Evolutionary conservation across 2,113 vertebrate genomes (phyloP), one percentile per base, ranked within the genome.

Genomic region (Pituophis catenifer): DNA sequence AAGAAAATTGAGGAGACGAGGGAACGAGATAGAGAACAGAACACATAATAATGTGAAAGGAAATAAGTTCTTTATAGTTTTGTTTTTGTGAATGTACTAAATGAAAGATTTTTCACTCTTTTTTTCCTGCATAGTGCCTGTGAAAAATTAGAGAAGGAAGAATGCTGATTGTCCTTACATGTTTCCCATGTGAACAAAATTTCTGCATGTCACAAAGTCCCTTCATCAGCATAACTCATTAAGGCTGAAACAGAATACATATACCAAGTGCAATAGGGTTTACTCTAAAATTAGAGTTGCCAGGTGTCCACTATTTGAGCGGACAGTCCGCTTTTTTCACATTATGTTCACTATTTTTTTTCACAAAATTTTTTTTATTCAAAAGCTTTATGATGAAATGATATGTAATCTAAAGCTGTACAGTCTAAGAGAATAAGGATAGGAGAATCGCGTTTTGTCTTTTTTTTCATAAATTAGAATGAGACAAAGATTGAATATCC

Each of bases 41-140:
- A 95, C 96, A 96, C 93, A 94, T 97, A 98, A 97, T 97, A 95
- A 95, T 96, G 94, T 94, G 97, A 96, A 97, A 98, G 98, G 98
- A 98, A 98, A 97, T 96, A 65, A 97, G 97, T 98, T 98, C 97
- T 96, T 97, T 96, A 95, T 88, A 95, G 94, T 86, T 55, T 55
- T 95, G 94, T 96, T 93, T 94, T 97, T 97, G 94, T 97, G 96
- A 97, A 95, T 95, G 94, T 95, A 97, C 90, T 96, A 97, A 96
- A 97, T 95, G 91, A 90, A 94, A 95, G 91, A 81, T 0, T 0
- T 85, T 91, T 91, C 93, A 93, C 62, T 2, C 8, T 4, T 17
- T 55, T 93, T 94, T 87, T 33, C 6, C 62, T 95, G 38, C 90
- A 90, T 81, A 92, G 53, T 85, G 95, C 86, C 96, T 96, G 89